phyloP scores from a whole-genome alignment of 2,888 invertebrate species.

The Pemphredon lugubris region DNA sequence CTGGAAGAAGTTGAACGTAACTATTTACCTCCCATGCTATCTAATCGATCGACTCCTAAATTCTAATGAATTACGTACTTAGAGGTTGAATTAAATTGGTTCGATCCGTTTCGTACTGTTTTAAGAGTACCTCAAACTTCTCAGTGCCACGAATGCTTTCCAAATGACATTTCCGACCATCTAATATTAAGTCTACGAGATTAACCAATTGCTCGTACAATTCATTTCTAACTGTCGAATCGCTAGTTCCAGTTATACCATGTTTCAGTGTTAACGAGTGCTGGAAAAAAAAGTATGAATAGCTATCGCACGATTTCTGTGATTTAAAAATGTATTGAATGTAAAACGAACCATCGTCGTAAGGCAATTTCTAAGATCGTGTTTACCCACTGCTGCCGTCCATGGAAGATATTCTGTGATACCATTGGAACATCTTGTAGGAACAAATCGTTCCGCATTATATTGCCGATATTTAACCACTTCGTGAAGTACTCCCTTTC shows the following conservation, averaged over 20 bases:
- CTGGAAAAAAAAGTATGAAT: slow-evolving; percentile 55
- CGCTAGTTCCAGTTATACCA: slow-evolving; percentile 83
- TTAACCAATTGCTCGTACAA: slow-evolving; percentile 87
- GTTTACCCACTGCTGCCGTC: slow-evolving; percentile 86
- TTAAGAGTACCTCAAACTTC: slow-evolving; percentile 83
- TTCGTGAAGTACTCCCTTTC: slow-evolving; percentile 85
- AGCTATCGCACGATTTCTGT: background rate
- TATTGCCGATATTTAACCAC: slow-evolving; percentile 85
- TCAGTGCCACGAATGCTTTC: slow-evolving; percentile 85
- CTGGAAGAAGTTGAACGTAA: slow-evolving; percentile 80
- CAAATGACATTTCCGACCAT: slow-evolving; percentile 87
- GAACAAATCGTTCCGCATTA: slow-evolving; percentile 82
- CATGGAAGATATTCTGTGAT: slow-evolving; percentile 87
- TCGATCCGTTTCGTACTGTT: slow-evolving; percentile 87
- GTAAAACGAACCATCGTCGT: slow-evolving; percentile 73
- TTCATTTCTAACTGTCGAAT: slow-evolving; percentile 83
- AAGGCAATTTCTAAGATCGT: slow-evolving; percentile 77
- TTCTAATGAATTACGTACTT: slow-evolving; percentile 80
- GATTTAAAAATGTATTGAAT: too few relatives aligned
- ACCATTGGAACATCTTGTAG: slow-evolving; percentile 75
- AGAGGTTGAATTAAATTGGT: slow-evolving; percentile 86
- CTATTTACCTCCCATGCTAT: too few relatives aligned
- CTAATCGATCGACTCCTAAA: too few relatives aligned
- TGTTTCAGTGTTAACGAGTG: slow-evolving; percentile 79
- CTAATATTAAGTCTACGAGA: slow-evolving; percentile 87